These are phyloP conservation scores for Marronus borbonicus DNA, from an alignment of 2,888 invertebrate species.

Conservation along the genomic window DNA sequence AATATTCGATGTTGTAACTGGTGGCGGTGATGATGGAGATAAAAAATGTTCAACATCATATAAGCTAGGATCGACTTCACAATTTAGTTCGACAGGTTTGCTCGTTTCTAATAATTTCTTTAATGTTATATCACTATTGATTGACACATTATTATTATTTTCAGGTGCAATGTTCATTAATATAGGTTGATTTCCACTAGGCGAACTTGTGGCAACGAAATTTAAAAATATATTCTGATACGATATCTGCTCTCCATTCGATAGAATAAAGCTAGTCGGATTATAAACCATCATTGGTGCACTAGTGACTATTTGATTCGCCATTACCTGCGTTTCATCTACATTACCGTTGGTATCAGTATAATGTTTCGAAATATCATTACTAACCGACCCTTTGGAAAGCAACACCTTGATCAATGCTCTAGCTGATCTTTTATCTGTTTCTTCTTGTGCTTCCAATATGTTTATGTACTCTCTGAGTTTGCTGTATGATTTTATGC, in stretches of 20 bases:
- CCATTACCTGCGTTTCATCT: too few species aligned
- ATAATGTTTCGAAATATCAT: not conserved
- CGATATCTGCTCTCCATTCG: conserved; percentile 54
- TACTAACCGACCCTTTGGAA: not conserved
- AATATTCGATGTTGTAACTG: conserved; percentile 14
- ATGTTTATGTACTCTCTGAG: conserved; percentile 64
- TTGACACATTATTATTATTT: not conserved
- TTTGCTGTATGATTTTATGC: conserved; percentile 64
- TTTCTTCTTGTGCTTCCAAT: conserved; percentile 56
- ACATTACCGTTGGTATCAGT: too few species aligned
- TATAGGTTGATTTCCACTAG: conserved; percentile 28
- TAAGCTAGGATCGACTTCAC: conserved; percentile 29
- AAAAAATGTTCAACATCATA: conserved; percentile 35
- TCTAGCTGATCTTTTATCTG: not conserved
- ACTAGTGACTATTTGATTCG: too few species aligned
- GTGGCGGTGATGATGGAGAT: not conserved
- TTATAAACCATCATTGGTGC: conserved; percentile 43
- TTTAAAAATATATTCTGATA: conserved; percentile 67
- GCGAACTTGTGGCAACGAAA: conserved; percentile 61
- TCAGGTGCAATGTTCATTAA: conserved; percentile 14
- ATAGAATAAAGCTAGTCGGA: conserved; percentile 29
- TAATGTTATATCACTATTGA: conserved; percentile 14
- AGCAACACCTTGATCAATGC: not conserved
- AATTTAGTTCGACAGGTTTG: conserved; percentile 27
- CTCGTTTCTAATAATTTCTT: conserved; percentile 18